Evolutionary conservation across 2,888 invertebrate species (phyloP), one percentile per base, ranked within the genome.

Genomic region (Tenthredo scrophulariae): DNA sequence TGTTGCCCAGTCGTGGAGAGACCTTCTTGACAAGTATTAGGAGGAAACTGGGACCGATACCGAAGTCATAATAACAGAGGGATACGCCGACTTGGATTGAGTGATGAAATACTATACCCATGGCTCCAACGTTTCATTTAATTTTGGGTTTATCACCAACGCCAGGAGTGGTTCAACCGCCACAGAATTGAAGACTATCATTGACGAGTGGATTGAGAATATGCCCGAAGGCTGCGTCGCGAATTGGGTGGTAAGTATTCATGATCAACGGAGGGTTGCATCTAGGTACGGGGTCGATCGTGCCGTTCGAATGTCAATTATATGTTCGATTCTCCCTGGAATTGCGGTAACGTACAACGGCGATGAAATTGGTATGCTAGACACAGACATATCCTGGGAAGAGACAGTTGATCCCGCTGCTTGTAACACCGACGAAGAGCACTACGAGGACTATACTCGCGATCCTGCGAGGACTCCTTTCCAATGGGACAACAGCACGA

Each of bases 351-450:
- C 95, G 29, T 96, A 98, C 93, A 97, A 98, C 89, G 97, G 98
- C 0, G 97, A 98, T 91, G 98, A 98, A 92, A 95, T 98, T 84
- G 97, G 96, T 10, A 97, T 97, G 97, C 94, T 94, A 0, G 96
- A 97, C 90, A 91, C 91, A 0, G 92, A 92, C 89, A 94, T 96
- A 26, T 94, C 94, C 4, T 96, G 95, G 94, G 93, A 94, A 3
- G 95, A 96, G 85, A 96, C 96, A 0, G 92, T 94, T 0, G 97
- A 96, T 93, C 95, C 96, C 0, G 94, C 95, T 2, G 96, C 96
- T 1, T 95, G 95, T 89, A 95, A 95, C 89, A 95, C 95, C 0
- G 96, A 96, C 89, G 94, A 95, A 0, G 89, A 94, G 15, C 94
- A 95, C 87, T 96, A 96, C 91, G 93, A 94, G 88, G 90, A 91